Conservation (phyloP, 1,140 invertebrate genomes). For the Holotrichia oblita region DNA sequence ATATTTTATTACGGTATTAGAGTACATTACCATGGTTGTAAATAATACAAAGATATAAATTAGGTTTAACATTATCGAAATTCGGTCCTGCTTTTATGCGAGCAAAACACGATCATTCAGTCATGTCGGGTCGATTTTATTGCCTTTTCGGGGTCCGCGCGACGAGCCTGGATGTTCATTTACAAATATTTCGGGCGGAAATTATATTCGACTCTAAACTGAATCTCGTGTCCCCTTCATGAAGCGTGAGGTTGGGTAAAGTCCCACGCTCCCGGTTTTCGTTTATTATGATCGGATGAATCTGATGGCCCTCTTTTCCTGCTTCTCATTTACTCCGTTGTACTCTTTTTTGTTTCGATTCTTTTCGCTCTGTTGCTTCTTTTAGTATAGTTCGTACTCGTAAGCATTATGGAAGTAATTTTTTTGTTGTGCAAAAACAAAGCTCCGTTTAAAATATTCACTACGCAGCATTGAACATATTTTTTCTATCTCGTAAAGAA, state of each 20-base stretch:
- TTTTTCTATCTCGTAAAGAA: no score
- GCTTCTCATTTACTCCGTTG: no score
- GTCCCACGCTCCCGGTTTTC: neutral
- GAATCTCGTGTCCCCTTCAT: neutral
- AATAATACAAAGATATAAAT: neutral
- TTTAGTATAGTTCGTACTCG: no score
- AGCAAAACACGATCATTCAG: slow-evolving; percentile 10
- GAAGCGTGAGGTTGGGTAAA: neutral
- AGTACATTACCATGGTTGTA: neutral
- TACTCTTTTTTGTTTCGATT: no score
- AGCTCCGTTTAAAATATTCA: no score
- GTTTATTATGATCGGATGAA: neutral
- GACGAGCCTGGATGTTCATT: neutral
- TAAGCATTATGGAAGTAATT: no score
- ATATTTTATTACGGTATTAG: no score
- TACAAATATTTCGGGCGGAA: slow-evolving; percentile 8
- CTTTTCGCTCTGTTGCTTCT: no score
- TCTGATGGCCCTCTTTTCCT: neutral
- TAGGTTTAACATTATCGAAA: slow-evolving; percentile 10
- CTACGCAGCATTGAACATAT: no score
- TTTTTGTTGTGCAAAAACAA: no score
- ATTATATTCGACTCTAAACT: slow-evolving; percentile 1
- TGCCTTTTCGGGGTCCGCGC: neutral
- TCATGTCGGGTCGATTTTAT: slow-evolving; percentile 13
- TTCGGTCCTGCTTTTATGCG: neutral